Base-by-base conservation (phyloP, 2,113 vertebrate species). In the Odocoileus hemionus region DNA sequence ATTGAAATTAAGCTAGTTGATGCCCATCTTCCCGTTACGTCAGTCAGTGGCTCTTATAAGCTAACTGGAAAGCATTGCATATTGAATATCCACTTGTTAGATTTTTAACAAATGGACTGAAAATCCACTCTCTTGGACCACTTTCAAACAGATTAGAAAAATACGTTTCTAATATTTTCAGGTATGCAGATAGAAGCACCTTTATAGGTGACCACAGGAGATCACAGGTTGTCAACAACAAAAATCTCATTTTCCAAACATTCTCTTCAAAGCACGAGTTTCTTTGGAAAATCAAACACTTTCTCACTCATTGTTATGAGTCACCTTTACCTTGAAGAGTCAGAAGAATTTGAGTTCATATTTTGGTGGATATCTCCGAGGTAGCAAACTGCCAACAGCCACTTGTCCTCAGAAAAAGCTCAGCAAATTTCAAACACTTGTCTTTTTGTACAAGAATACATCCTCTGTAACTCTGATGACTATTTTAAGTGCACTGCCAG, bases 81-180 rank as follows among this genome's bases (percentile, higher is more conserved):
- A 74, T 74, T 74, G 19, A 23, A 25, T 74, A 74, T 74, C 36
- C n/a, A 70, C 67, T 78, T 96, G 89, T 87, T 70, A 52, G 82
- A 86, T 97, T 97, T 92, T 87, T 94, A 86, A 94, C 54, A 94
- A 95, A 91, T 43, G 76, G 36, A 57, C 70, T 94, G 86, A 64
- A 52, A 88, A 93, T 78, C 88, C n/a, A 52, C n/a, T 54, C 90
- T 88, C 86, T 61, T 86, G 93, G 85, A 57, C 11, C 82, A 70
- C 83, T 94, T 96, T 86, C 50, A 70, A 91, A 86, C 10, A 78
- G 36, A n/a, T 87, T 92, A 54, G 45, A 52, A 92, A 89, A 82
- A 86, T 61, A n/a, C 33, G 50, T 82, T 86, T 92, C 36, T 91
- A 90, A 54, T 94, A 91, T 82, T 94, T 95, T 25, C 30, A 70